Evolutionary conservation across 2,888 invertebrate genomes (phyloP).

Genomic region (Choreutis nemorana): DNA sequence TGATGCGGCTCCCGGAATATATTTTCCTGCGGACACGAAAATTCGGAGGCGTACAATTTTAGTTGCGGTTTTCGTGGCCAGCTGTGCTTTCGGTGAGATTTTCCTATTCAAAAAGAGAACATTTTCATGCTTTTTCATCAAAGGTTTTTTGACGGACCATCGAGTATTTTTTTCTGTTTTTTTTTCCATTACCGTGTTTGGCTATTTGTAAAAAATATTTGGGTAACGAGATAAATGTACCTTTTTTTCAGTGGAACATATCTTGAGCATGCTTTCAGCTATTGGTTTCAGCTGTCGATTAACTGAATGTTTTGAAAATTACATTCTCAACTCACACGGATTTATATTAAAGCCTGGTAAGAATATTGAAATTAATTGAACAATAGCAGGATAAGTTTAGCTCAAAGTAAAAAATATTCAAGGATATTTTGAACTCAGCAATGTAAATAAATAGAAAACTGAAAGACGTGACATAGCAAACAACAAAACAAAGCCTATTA

Average conservation of each 20-base stretch:
- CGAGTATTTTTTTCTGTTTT: too few relatives aligned
- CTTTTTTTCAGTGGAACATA: conserved; percentile 65
- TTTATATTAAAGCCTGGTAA: conserved; percentile 46
- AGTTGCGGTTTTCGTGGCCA: conserved; percentile 23
- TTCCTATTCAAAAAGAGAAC: too few relatives aligned
- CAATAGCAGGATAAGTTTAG: too few relatives aligned
- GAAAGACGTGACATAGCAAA: too few relatives aligned
- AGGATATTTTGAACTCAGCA: too few relatives aligned
- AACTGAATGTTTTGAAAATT: conserved; percentile 32
- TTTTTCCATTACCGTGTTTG: too few relatives aligned
- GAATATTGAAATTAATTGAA: conserved; percentile 15
- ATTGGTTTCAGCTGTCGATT: conserved; percentile 36
- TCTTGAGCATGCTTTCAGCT: conserved; percentile 66
- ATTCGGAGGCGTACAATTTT: conserved; percentile 22
- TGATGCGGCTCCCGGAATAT: conserved; percentile 21
- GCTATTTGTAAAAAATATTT: background rate
- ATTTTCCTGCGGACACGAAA: conserved; percentile 22
- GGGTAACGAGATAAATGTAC: background rate
- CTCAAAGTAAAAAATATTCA: too few relatives aligned
- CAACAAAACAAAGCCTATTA: too few relatives aligned
- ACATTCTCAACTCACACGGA: conserved; percentile 41
- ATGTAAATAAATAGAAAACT: too few relatives aligned
- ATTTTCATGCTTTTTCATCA: too few relatives aligned
- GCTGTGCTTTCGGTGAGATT: conserved; percentile 30
- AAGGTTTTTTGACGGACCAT: too few relatives aligned